Base-by-base conservation (phyloP, 2,797 vertebrate genomes). In the Takifugu rubripes region DNA sequence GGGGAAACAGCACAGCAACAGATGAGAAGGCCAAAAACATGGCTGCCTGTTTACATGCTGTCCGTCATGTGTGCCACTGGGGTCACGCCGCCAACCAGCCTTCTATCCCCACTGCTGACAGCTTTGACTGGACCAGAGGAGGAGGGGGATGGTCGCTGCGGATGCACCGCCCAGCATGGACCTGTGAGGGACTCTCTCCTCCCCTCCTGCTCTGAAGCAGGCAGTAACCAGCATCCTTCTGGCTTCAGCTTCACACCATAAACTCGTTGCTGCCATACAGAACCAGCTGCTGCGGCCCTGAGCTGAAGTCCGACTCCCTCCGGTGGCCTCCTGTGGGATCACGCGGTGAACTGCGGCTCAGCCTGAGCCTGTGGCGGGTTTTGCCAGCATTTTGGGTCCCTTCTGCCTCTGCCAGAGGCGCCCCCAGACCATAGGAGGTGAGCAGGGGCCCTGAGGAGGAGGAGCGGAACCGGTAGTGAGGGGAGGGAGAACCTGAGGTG, bases 231-330 rank as follows among this genome's bases (percentile, higher is more conserved):
- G 27, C 21, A 27, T 52, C 58, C 44, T 46, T 9, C n/a, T 0
- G 2, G 16, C 17, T 31, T 8, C 3, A 0, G 42, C 49, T 62
- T 98, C 91, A 98, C 75, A 98, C 96, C 95, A 98, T 96, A 80
- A 97, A 98, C 80, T 98, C 96, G 0, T 96, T 96, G 85, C 84
- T 96, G 74, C 94, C 95, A 51, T 94, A 93, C 72, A 96, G 89
- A 79, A 96, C 90, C 33, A 95, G 88, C 82, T 92, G 93, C 75
- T 94, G 94, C 31, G 90, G 83, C 68, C 85, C 68, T 14, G 92
- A 47, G 77, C 88, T 54, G 8, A 91, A 85, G 49, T 96, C 94
- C 0, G 91, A 64, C 36, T 95, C 94, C 56, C 90, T 91, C 55
- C 88, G 91, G 52, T 73, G 89, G 52, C 81, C 71, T 0, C 95